These are phyloP conservation scores for Pantherophis guttatus DNA, from an alignment of 2,113 vertebrate species.

Conservation along the genomic window DNA sequence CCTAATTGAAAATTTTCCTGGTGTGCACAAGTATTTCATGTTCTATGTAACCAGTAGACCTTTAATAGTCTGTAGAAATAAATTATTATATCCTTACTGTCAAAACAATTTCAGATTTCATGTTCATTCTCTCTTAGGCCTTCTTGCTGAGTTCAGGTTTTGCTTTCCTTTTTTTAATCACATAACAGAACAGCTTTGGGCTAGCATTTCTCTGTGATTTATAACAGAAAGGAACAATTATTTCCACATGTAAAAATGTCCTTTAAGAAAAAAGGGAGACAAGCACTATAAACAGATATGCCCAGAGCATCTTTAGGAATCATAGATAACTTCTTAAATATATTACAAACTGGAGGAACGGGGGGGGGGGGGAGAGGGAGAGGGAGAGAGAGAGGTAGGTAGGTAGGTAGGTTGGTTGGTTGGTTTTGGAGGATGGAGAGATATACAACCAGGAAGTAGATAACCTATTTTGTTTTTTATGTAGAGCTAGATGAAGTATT, in stretches of 20 bases:
- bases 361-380: too few relatives aligned
- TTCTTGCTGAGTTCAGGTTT: slow-evolving; percentile 52
- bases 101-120: slow-evolving; percentile 57
- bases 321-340: slow-evolving; percentile 38
- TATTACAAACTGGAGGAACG: slow-evolving; percentile 51
- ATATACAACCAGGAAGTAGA: slow-evolving; percentile 50
- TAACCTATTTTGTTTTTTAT: slow-evolving; percentile 39
- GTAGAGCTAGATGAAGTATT: background rate
- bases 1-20: slow-evolving; percentile 16
- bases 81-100: slow-evolving; percentile 56
- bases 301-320: slow-evolving; percentile 49
- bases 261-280: slow-evolving; percentile 39
- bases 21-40: slow-evolving; percentile 31
- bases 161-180: slow-evolving; percentile 51
- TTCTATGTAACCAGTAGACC: slow-evolving; percentile 31
- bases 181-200: slow-evolving; percentile 52
- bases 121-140: slow-evolving; percentile 43
- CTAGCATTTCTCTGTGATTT: slow-evolving; percentile 51
- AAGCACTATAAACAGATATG: slow-evolving; percentile 54
- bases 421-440: background rate
- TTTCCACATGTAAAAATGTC: slow-evolving; percentile 54
- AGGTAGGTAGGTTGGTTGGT: too few relatives aligned
- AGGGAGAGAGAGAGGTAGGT: background rate
- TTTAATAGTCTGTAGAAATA: slow-evolving; percentile 53
- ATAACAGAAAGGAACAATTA: slow-evolving; percentile 60